Percentiles rank a stretch among this genome's conserved stretches.
These are phyloP conservation scores for Apoderus coryli DNA, from an alignment of 2,888 invertebrate species.

Conservation along the genomic window DNA sequence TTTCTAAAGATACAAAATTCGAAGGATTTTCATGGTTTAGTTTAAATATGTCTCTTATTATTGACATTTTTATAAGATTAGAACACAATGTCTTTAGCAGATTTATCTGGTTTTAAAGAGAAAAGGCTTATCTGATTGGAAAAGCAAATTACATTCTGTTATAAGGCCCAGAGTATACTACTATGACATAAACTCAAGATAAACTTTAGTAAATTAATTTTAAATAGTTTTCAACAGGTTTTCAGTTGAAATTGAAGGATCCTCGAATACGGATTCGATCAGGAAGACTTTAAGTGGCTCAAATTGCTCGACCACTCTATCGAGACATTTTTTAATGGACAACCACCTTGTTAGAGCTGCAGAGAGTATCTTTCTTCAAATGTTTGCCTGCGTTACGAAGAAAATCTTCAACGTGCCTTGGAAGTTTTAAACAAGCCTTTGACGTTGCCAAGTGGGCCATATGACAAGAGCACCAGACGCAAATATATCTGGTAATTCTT, in stretches of 20 bases:
- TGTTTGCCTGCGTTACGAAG: slow-evolving; percentile 20
- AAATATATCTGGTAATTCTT: slow-evolving; percentile 17
- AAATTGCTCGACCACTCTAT: slow-evolving; percentile 26
- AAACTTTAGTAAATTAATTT: slow-evolving; percentile 20
- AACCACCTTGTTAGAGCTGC: slow-evolving; percentile 22
- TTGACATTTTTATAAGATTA: too few relatives aligned
- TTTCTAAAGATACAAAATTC: too few relatives aligned
- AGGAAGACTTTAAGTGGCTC: slow-evolving; percentile 21
- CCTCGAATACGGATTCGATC: slow-evolving; percentile 17
- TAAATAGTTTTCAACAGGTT: slow-evolving; percentile 16
- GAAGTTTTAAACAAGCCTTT: slow-evolving; percentile 25
- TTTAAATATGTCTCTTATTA: too few relatives aligned
- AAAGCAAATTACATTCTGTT: slow-evolving; percentile 19
- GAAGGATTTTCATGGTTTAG: too few relatives aligned
- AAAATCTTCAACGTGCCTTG: slow-evolving; percentile 19
- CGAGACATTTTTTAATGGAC: slow-evolving; percentile 23
- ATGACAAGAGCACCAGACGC: slow-evolving; percentile 26
- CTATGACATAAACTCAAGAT: slow-evolving; percentile 21
- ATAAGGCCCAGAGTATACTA: slow-evolving; percentile 17
- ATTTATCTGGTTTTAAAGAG: too few relatives aligned
- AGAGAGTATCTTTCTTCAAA: slow-evolving; percentile 22
- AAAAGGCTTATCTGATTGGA: too few relatives aligned
- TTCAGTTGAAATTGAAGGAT: slow-evolving; percentile 20
- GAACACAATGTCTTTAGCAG: too few relatives aligned
- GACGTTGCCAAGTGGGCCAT: slow-evolving; percentile 23